Percentiles rank a stretch among this genome's conserved stretches.
Conservation (phyloP, 2,797 vertebrate species). For the Darevskia nairensis region DNA sequence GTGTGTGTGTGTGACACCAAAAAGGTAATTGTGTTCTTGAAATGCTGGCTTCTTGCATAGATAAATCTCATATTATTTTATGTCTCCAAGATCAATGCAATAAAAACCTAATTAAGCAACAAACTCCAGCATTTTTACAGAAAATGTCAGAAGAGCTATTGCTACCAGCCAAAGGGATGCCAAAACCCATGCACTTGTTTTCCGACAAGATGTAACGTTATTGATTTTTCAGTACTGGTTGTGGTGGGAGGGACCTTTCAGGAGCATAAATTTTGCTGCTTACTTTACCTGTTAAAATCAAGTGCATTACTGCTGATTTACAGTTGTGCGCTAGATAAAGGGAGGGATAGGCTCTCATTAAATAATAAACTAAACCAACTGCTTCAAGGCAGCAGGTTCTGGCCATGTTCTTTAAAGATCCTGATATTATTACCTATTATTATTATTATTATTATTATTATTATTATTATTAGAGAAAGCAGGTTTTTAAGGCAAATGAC, state of each 20-base stretch:
- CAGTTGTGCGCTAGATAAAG: background rate
- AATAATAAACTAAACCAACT: background rate
- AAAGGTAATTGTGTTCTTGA: background rate
- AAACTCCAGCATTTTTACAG: background rate
- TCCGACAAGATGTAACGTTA: background rate
- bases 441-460: too few relatives aligned
- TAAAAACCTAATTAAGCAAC: slow-evolving; percentile 16
- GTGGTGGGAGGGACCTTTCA: background rate
- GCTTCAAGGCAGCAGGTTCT: background rate
- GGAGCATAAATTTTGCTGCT: slow-evolving; percentile 7
- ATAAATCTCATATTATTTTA: slow-evolving; percentile 11
- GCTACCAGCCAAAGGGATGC: background rate
- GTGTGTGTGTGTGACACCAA: too few relatives aligned
- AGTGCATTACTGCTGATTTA: background rate
- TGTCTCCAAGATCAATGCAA: slow-evolving; percentile 1
- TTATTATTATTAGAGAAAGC: too few relatives aligned
- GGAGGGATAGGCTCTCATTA: background rate
- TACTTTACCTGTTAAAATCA: background rate
- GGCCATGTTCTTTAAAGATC: background rate
- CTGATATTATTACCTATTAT: background rate
- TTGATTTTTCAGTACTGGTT: background rate
- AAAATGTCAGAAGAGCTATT: background rate
- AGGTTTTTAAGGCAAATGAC: too few relatives aligned
- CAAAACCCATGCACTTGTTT: background rate
- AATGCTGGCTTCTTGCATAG: slow-evolving; percentile 1